Evolutionary conservation across 2,888 invertebrate species (phyloP).

Genomic region (Sthenelais limicola): DNA sequence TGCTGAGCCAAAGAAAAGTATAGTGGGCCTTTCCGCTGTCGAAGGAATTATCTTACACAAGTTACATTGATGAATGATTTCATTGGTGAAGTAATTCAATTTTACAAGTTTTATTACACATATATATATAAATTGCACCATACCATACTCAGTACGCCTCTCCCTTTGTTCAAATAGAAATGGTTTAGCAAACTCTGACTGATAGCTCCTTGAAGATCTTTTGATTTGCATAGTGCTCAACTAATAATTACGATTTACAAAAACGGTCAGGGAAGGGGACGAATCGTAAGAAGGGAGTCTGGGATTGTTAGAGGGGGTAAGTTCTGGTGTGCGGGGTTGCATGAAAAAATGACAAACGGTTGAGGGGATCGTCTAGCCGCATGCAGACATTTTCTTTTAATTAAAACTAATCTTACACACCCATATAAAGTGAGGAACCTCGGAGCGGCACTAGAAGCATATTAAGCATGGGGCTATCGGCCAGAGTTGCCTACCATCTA

Average conservation of each 20-base stretch:
- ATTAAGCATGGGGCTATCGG: constrained; percentile 1
- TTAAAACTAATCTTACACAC: too few relatives aligned
- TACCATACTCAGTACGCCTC: constrained; percentile 27
- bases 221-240: constrained; percentile 29
- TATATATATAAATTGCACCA: constrained; percentile 36
- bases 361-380: too few relatives aligned
- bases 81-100: constrained; percentile 30
- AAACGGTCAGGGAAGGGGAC: too few relatives aligned
- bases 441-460: constrained; percentile 31
- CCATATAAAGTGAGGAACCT: too few relatives aligned
- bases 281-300: too few relatives aligned
- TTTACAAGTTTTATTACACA: constrained; percentile 13
- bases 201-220: not conserved
- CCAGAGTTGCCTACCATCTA: constrained; percentile 15
- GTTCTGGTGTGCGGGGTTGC: too few relatives aligned
- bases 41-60: constrained; percentile 29
- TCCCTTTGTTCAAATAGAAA: constrained; percentile 32
- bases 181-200: constrained; percentile 15
- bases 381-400: too few relatives aligned
- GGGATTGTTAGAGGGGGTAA: too few relatives aligned
- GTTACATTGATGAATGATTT: constrained; percentile 9
- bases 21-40: not conserved
- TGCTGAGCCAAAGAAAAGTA: too few relatives aligned
- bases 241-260: not conserved
- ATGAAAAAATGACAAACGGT: too few relatives aligned